Evolutionary conservation across 2,797 vertebrate genomes (phyloP), one percentile per base, ranked within the genome.

Genomic region (Macropus fuliginosus): DNA sequence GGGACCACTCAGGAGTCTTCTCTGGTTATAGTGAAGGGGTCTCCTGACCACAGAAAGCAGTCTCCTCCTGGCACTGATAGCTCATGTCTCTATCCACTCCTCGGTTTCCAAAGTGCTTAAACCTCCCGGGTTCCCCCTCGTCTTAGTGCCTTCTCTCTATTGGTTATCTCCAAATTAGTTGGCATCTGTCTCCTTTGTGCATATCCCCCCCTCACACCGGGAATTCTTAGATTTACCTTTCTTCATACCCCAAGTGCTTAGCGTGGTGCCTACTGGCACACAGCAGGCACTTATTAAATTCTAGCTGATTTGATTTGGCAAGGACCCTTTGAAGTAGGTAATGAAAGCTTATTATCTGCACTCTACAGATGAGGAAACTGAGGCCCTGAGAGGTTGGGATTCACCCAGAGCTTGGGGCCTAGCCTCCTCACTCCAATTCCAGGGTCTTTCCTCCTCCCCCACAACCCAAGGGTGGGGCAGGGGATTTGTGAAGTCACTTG

Each of bases 151-250:
- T 27, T 55, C 54, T 10, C 2, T 16, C 21, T 10, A 1, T 34
- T 0, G 21, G 55, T 18, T 55, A 91, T 54, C 40, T 3, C 4
- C 56, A 50, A 4, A 52, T 0, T 0, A 0, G 1, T 14, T 50
- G 4, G 50, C 81, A 10, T 28, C 91, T 40, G 21, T 52, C 57
- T 46, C 52, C 0, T 1, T 27, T 27, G 34, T 29, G 18, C 13
- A 24, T 3, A 1, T 21, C 11, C 12, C 56, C 56, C 52, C 54
- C 2, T 0, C 10, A 14, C 1, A 55, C 14, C 10, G 18, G 5
- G 18, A 81, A 40, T 1, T 18, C 62, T 0, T 4, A 0, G 0
- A 62, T 62, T 62, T 62, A 31, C 59, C 59, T 59, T 59, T 59
- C 57, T 12, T 59, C 0, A 3, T 31, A 34, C 14, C 59, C 31